Evolutionary conservation across 2,797 vertebrate genomes (phyloP).

Genomic region (Clangula hyemalis): DNA sequence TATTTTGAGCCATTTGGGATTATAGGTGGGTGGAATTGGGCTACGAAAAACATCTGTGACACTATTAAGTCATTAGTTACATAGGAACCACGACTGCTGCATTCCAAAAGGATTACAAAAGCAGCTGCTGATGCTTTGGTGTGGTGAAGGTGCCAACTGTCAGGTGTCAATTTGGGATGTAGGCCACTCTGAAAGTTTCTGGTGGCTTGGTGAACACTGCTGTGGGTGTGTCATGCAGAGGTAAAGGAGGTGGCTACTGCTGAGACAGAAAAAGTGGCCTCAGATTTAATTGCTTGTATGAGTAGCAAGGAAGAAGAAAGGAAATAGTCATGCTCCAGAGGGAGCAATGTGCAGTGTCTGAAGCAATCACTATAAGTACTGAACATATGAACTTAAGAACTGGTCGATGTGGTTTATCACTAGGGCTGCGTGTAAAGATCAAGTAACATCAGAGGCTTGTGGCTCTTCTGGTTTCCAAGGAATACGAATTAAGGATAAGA

Average conservation of each 20-base stretch:
- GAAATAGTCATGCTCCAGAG: slow-evolving; percentile 31
- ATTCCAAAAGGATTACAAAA: slow-evolving; percentile 55
- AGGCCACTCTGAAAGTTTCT: slow-evolving; percentile 8
- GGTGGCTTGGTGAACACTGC: not conserved
- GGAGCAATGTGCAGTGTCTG: slow-evolving; percentile 36
- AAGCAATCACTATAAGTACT: slow-evolving; percentile 54
- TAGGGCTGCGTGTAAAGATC: slow-evolving; percentile 10
- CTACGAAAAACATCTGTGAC: slow-evolving; percentile 23
- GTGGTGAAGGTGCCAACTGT: not conserved
- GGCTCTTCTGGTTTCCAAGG: slow-evolving; percentile 68
- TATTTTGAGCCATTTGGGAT: not conserved
- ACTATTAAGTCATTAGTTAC: slow-evolving; percentile 38
- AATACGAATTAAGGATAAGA: slow-evolving; percentile 65
- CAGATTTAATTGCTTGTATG: slow-evolving; percentile 13
- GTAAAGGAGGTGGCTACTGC: slow-evolving; percentile 11
- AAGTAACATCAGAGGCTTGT: slow-evolving; percentile 63
- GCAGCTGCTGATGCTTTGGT: slow-evolving; percentile 28
- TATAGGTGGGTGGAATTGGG: slow-evolving; percentile 11
- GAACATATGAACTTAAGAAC: slow-evolving; percentile 36
- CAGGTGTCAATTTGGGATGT: slow-evolving; percentile 21
- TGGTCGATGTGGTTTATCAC: slow-evolving; percentile 70
- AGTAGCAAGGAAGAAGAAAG: slow-evolving; percentile 57
- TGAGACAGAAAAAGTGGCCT: slow-evolving; percentile 46
- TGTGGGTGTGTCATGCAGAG: not conserved
- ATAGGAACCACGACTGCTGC: slow-evolving; percentile 38